These are phyloP conservation scores for Brachionus asplanchnoidis DNA, from an alignment of 1,140 invertebrate genomes.

Conservation along the genomic window DNA sequence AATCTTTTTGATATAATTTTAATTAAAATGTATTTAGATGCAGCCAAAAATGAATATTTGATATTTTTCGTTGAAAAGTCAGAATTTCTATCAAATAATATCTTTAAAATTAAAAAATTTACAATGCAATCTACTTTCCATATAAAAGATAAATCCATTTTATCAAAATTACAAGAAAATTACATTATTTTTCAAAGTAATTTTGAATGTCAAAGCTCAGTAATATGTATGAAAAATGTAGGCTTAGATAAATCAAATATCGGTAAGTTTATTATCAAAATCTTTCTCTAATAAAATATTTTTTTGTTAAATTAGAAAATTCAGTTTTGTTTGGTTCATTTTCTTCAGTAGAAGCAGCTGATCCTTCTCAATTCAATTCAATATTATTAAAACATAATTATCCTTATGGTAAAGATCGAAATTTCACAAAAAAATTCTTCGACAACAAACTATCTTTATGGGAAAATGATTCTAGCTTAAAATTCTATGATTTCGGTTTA, in stretches of 20 bases:
- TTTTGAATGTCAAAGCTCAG: not conserved
- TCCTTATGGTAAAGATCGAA: too few relatives aligned
- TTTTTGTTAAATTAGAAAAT: not conserved
- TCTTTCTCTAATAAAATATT: not conserved
- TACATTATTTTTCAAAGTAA: not conserved
- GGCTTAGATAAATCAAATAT: not conserved
- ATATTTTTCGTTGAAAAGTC: not conserved
- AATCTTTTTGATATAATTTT: constrained; percentile 13
- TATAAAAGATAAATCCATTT: not conserved
- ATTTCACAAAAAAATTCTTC: not conserved
- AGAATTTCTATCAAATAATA: not conserved
- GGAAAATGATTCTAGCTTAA: not conserved
- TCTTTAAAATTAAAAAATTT: not conserved
- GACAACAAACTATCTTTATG: not conserved
- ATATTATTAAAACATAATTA: not conserved
- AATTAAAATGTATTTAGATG: not conserved
- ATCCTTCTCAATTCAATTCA: not conserved
- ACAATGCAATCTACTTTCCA: not conserved
- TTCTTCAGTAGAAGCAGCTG: not conserved
- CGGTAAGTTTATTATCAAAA: not conserved
- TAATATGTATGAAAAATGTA: constrained; percentile 2
- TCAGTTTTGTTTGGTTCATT: not conserved
- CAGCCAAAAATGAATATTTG: not conserved
- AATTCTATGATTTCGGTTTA: not conserved
- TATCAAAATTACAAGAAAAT: not conserved